Percentiles rank a stretch among this genome's conserved stretches.
phyloP scores from a whole-genome alignment of 2,888 invertebrate species.

The Andrena bucephala region DNA sequence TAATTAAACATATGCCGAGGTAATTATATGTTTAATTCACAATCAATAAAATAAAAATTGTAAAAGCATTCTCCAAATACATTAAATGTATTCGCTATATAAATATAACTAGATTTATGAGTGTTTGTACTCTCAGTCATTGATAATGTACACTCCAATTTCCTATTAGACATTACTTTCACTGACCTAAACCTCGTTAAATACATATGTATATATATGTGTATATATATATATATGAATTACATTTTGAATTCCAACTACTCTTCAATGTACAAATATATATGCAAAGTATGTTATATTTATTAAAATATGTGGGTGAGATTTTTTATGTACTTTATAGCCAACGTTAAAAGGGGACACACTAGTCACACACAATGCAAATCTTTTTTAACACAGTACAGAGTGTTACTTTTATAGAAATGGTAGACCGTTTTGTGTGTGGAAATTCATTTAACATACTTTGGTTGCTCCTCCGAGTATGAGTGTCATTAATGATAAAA shows the following conservation, averaged over 20 bases:
- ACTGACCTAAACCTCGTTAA: conserved; percentile 65
- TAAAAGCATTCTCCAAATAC: conserved; percentile 80
- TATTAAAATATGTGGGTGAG: conserved; percentile 59
- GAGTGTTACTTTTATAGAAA: conserved; percentile 40
- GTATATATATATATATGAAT: conserved; percentile 57
- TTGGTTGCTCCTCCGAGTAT: conserved; percentile 57
- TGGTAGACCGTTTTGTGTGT: conserved; percentile 47
- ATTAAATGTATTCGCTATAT: conserved; percentile 77
- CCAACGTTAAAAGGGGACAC: conserved; percentile 42
- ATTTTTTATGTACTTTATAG: conserved; percentile 57
- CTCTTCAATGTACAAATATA: conserved; percentile 70
- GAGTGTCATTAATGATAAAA: conserved; percentile 56
- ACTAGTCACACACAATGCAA: conserved; percentile 36
- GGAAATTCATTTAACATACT: conserved; percentile 60
- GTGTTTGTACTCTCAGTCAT: conserved; percentile 84
- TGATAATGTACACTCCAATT: conserved; percentile 79
- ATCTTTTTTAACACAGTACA: conserved; percentile 38
- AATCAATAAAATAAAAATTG: conserved; percentile 77
- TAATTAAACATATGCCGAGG: conserved; percentile 54
- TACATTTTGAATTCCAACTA: conserved; percentile 58
- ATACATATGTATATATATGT: conserved; percentile 56
- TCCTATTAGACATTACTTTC: conserved; percentile 69
- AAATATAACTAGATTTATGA: conserved; percentile 82
- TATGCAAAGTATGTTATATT: conserved; percentile 68
- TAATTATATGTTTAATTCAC: conserved; percentile 73